These are phyloP conservation scores for Cephus pygmeus DNA, from an alignment of 2,888 invertebrate species.

Conservation along the genomic window DNA sequence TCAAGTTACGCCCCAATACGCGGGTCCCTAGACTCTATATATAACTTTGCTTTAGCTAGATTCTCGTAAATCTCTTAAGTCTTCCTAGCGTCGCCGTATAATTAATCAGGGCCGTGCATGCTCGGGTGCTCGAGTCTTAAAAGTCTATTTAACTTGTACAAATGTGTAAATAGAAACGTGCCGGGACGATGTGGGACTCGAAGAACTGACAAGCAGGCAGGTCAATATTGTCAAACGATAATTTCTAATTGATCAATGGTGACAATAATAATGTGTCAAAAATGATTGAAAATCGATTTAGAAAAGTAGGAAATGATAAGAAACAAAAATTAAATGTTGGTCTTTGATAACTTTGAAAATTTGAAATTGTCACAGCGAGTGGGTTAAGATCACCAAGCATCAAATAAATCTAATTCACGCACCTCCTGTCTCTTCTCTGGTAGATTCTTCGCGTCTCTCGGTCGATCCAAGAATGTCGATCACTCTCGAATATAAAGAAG, in stretches of 20 bases:
- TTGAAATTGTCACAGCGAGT: not conserved
- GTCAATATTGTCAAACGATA: not conserved
- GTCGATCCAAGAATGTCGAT: not conserved
- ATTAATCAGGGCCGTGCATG: not conserved
- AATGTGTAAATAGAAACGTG: not conserved
- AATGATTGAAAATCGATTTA: not conserved
- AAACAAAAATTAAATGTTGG: too few species aligned
- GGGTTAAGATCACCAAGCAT: not conserved
- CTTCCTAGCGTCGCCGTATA: not conserved
- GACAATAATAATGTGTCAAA: not conserved
- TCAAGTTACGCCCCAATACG: not conserved
- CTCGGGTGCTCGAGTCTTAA: not conserved
- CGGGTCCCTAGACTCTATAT: too few species aligned
- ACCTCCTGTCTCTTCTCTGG: not conserved
- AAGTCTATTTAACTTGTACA: not conserved
- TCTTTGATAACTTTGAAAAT: not conserved
- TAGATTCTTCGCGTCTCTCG: not conserved
- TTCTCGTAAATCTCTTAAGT: too few species aligned
- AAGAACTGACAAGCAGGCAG: not conserved
- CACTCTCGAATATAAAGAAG: slow-evolving; percentile 4
- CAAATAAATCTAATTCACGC: not conserved
- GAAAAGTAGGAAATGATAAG: too few species aligned
- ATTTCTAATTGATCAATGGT: not conserved
- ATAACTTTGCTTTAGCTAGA: too few species aligned
- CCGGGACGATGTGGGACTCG: not conserved